Evolutionary conservation across 2,113 vertebrate species (phyloP).

Genomic region (Clarias gariepinus): DNA sequence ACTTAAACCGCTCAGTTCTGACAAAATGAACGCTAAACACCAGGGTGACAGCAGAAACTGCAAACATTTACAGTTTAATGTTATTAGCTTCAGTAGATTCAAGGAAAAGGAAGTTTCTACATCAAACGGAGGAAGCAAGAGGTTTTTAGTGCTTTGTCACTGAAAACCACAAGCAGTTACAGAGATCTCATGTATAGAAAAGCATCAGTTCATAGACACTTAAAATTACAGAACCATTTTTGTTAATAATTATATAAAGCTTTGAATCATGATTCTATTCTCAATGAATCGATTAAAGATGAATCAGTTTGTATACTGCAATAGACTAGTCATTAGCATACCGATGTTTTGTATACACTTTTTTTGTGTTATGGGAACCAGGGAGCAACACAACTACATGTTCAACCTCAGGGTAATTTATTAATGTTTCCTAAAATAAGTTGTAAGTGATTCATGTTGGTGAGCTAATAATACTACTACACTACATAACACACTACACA

Average conservation of each 20-base stretch:
- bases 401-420: background rate
- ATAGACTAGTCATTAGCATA: background rate
- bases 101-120: background rate
- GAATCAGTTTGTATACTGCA: background rate
- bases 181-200: too few species aligned
- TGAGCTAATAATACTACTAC: background rate
- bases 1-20: background rate
- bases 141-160: background rate
- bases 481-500: too few species aligned
- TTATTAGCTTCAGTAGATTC: background rate
- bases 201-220: background rate
- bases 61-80: background rate
- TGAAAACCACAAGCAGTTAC: background rate
- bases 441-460: background rate
- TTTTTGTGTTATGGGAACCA: background rate
- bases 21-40: background rate
- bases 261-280: background rate
- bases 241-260: background rate
- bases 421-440: background rate
- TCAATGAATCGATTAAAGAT: too few species aligned
- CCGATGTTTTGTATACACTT: background rate
- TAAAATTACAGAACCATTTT: background rate
- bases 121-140: background rate
- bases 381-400: background rate
- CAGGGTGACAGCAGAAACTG: background rate